Base-by-base conservation (phyloP, 2,113 vertebrate species). In the Mobula hypostoma region DNA sequence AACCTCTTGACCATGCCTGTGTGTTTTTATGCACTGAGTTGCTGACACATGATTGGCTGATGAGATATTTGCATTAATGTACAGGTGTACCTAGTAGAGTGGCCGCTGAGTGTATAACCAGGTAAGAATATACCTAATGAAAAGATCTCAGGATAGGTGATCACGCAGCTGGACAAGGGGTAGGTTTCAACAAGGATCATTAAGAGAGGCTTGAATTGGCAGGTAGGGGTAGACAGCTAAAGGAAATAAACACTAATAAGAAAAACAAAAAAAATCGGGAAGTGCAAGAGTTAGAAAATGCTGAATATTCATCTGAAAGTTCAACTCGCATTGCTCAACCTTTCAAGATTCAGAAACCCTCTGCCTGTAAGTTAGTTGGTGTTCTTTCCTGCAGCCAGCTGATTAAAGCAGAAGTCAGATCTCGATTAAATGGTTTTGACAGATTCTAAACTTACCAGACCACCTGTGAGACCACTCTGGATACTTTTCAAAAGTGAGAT, bases 401-500 rank as follows among this genome's bases (percentile, higher is more conserved):
- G 68, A 76, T 74, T 93, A 56, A 66, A 74, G 70, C 72, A 70
- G 72, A 24, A 74, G 40, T 40, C 70, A 93, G 24, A 40, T 56
- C 36, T 74, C 9, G 1, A 32, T 29, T 40, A 74, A 68, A 56
- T 76, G 91, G 36, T 24, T 56, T 12, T 29, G 21, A 48, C 21
- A 40, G 40, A 29, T 74, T 19, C 70, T 93, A 56, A 74, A 27
- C 9, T 24, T 15, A 48, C 91, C 70, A 93, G 68, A 93, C 91
- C 27, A 40, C 70, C 91, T 36, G 24, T 93, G 36, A 93, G 70
- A 93, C 48, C 72, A 74, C 68, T 93, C 91, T 93, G 91, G 91
- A 76, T 74, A 36, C 68, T 74, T 48, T 93, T 36, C 91, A 76
- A 70, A 93, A 74, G 24, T 74, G 19, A 93, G 32, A 40, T 29